These are phyloP conservation scores for Felis catus DNA, from an alignment of 2,113 vertebrate species.

Conservation along the genomic window DNA sequence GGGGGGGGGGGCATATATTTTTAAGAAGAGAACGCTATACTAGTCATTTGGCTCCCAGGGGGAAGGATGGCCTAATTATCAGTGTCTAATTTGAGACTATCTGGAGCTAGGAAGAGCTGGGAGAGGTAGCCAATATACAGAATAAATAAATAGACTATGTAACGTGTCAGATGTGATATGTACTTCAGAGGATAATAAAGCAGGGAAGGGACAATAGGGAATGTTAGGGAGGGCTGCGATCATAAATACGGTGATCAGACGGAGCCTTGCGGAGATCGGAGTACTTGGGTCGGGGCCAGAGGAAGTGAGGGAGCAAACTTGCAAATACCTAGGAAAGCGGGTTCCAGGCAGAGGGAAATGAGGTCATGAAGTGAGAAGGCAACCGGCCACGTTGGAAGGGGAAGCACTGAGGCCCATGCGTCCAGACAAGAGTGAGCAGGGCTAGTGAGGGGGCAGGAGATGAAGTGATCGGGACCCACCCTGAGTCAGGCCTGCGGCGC, in stretches of 20 bases:
- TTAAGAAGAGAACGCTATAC: not conserved
- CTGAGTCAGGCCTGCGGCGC: fast-evolving
- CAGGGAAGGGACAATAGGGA: not conserved
- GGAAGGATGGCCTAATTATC: not conserved
- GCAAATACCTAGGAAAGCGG: not conserved
- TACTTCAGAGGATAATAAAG: too few relatives aligned
- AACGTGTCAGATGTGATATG: fast-evolving
- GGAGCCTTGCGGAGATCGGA: not conserved
- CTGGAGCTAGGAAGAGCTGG: not conserved
- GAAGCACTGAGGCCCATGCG: not conserved
- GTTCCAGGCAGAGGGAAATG: not conserved
- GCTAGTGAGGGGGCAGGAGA: not conserved
- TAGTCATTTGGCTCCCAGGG: not conserved
- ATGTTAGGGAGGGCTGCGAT: fast-evolving
- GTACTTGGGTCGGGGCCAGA: not conserved
- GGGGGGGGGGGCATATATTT: not conserved
- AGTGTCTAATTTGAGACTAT: not conserved
- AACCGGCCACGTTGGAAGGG: not conserved
- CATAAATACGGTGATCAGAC: too few relatives aligned
- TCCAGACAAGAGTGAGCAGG: not conserved
- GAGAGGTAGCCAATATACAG: not conserved
- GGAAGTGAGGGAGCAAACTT: not conserved
- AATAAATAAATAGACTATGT: not conserved
- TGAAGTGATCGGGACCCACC: fast-evolving
- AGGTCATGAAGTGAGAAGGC: not conserved